Evolutionary conservation across 2,888 invertebrate genomes (phyloP), one percentile per base, ranked within the genome.

Genomic region (Homarus gammarus): DNA sequence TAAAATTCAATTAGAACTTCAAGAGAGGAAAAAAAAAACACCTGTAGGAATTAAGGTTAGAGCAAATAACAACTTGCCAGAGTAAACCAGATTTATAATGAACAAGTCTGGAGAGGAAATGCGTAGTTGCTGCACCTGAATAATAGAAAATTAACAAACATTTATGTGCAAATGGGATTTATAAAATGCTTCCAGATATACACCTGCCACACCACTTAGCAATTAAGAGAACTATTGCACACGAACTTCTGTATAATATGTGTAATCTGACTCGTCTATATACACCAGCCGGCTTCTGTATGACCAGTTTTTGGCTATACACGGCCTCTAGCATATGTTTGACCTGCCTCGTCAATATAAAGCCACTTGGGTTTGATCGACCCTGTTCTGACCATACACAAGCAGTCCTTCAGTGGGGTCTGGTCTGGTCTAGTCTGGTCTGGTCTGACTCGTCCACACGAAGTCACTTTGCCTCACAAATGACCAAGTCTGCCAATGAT

Each of bases 1-100:
- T 56, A 56, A 56, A 56, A 56, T 56, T 56, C 56, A 56, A 56
- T 56, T 56, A 56, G 56, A 56, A 12, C 56, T 56, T 56, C 56
- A 56, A 56, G 56, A 56, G 56, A 22, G 56, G 56, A 56, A 56
- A 56, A 56, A 56, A 56, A 18, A 0, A 56, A 18, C 10, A n/a
- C n/a, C n/a, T n/a, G 49, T 18, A 56, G 18, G 18, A 18, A 22
- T 0, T 12, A 56, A 56, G 22, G 18, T 22, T 5, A 56, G 22
- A 22, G 56, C 56, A 49, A 49, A 15, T 49, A 49, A 1, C 49
- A 49, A 49, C 49, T 8, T 49, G 1, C 1, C 1, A 49, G 15
- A 8, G 8, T 15, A 0, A 15, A 49, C 15, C 10, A 49, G 8
- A 49, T 8, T 1, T 15, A 49, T 22, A 56, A 18, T 18, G 56